Conservation (phyloP, 2,888 invertebrate species). For the Neocrepidodera transversa region DNA sequence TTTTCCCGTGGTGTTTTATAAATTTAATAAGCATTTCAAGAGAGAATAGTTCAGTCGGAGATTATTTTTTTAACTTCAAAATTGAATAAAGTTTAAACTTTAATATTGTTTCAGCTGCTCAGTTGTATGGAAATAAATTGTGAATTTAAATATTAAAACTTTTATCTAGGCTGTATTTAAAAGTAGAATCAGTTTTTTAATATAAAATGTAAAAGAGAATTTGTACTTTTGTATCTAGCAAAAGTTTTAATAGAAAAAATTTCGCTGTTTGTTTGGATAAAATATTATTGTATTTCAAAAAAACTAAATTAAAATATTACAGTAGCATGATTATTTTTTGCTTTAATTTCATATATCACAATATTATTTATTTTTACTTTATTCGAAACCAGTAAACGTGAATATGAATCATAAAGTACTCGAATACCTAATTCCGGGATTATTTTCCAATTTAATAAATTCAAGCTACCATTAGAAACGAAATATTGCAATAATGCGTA, state of each 20-base stretch:
- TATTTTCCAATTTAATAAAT: constrained; percentile 32
- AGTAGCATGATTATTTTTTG: no score
- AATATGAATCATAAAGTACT: constrained; percentile 31
- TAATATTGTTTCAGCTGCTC: background rate
- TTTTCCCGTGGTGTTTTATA: constrained; percentile 1
- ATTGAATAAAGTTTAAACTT: background rate
- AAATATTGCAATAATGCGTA: constrained; percentile 32
- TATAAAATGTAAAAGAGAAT: no score
- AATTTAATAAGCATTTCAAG: background rate
- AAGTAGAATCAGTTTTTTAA: no score
- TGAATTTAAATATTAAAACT: background rate
- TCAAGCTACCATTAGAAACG: constrained; percentile 29
- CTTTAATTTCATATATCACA: no score
- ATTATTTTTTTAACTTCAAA: background rate
- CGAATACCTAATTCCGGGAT: constrained; percentile 33
- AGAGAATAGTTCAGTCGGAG: background rate
- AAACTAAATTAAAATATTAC: no score
- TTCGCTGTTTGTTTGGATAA: no score
- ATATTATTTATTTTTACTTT: no score
- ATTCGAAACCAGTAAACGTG: no score
- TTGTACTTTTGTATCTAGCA: no score
- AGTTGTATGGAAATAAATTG: background rate
- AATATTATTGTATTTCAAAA: no score
- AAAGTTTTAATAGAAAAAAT: no score
- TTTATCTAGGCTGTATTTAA: background rate